A percentile compares a stretch with the other conserved stretches of the same genome.
These are phyloP conservation scores for Psittacula echo DNA, from an alignment of 2,797 vertebrate genomes.

Conservation along the genomic window DNA sequence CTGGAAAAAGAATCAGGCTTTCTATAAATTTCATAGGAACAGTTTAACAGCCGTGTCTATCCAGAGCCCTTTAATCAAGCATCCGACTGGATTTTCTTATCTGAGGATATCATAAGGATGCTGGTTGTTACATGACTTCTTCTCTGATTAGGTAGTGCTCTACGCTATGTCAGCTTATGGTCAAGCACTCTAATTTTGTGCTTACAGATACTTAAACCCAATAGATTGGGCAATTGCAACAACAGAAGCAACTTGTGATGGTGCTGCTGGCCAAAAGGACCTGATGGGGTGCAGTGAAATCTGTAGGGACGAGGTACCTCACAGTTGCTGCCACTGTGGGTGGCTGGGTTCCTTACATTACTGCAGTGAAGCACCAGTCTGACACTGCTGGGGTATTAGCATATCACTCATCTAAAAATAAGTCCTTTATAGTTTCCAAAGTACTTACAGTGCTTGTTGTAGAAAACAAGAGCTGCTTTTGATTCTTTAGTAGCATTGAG, in stretches of 20 bases:
- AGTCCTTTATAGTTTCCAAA: not conserved
- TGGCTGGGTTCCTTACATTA: not conserved
- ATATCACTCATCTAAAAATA: not conserved
- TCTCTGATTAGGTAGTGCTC: not conserved
- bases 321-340: not conserved
- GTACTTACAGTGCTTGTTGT: not conserved
- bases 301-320: not conserved
- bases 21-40: not conserved
- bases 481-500: not conserved
- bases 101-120: not conserved
- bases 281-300: not conserved
- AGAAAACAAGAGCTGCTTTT: constrained; percentile 28
- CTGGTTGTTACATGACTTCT: not conserved
- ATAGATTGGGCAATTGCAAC: not conserved
- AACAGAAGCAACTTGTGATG: not conserved
- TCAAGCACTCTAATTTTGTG: not conserved
- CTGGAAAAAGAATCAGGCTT: not conserved
- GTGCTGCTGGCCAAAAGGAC: not conserved
- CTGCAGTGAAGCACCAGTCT: not conserved
- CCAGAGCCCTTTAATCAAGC: not conserved
- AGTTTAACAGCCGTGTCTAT: not conserved
- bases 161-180: not conserved
- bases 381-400: not conserved
- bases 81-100: not conserved
- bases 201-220: not conserved